Percentiles rank a stretch among this genome's conserved stretches.
These are phyloP conservation scores for Tetramorium alpestre DNA, from an alignment of 1,140 invertebrate species.

Conservation along the genomic window DNA sequence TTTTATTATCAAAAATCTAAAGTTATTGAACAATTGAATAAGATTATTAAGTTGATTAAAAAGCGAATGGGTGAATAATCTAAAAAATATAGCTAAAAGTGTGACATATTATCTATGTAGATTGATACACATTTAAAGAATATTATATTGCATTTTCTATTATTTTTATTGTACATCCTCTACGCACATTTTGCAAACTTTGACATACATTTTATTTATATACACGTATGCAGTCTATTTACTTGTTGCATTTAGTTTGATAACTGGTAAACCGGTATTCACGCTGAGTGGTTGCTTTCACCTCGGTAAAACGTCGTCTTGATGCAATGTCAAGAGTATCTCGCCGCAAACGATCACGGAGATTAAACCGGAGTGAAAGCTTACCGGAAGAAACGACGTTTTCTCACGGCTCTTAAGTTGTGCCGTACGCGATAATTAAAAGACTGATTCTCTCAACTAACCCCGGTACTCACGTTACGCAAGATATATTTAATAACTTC, in stretches of 20 bases:
- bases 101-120: not conserved
- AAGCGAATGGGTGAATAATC: not conserved
- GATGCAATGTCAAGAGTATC: conserved; percentile 78
- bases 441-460: not conserved
- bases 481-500: conserved; percentile 12
- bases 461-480: not conserved
- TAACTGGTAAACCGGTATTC: conserved; percentile 50
- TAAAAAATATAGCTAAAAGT: not conserved
- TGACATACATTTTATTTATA: not conserved
- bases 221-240: conserved; percentile 29
- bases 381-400: conserved; percentile 64
- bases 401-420: conserved; percentile 69
- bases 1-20: not conserved
- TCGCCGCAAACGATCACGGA: conserved; percentile 62
- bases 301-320: conserved; percentile 27
- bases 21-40: not conserved
- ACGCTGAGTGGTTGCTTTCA: conserved; percentile 66
- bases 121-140: not conserved
- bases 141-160: not conserved
- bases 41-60: not conserved
- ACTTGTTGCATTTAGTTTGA: conserved; percentile 54
- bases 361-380: conserved; percentile 77
- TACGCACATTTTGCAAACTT: not conserved
- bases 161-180: not conserved
- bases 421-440: conserved; percentile 38